Conservation (phyloP, 2,113 vertebrate genomes). For the Alexandromys fortis region DNA sequence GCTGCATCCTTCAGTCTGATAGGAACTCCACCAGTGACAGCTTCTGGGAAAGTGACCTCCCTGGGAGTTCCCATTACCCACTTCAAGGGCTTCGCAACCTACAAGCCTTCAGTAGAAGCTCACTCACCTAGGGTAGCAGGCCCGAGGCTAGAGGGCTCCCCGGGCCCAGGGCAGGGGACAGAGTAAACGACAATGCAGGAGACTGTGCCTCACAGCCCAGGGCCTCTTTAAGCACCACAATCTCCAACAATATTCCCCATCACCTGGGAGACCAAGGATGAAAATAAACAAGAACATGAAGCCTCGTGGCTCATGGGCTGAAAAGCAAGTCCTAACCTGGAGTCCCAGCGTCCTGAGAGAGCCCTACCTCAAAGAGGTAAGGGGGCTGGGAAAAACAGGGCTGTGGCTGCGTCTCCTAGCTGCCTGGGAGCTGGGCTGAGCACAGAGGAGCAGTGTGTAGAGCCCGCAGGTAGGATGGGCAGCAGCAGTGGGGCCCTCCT, state of each 20-base stretch:
- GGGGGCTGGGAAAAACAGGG: slow-evolving; percentile 26
- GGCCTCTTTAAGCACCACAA: slow-evolving; percentile 17
- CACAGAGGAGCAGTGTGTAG: not conserved
- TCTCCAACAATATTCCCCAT: slow-evolving; percentile 42
- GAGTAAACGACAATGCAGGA: not conserved
- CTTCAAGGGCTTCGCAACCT: slow-evolving; percentile 18
- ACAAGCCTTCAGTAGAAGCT: not conserved
- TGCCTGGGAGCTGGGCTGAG: not conserved
- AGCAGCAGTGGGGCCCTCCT: slow-evolving; percentile 35
- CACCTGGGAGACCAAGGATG: slow-evolving; percentile 63
- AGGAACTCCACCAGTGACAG: slow-evolving; percentile 59
- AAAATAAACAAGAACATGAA: slow-evolving; percentile 67
- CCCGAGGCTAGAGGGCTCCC: not conserved
- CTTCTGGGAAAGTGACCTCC: slow-evolving; percentile 66
- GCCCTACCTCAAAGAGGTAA: slow-evolving; percentile 10
- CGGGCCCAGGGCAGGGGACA: not conserved
- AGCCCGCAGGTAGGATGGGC: not conserved
- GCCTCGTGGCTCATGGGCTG: slow-evolving; percentile 63
- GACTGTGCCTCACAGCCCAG: not conserved
- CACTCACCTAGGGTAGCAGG: not conserved
- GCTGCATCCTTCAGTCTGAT: slow-evolving; percentile 69
- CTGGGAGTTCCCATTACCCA: slow-evolving; percentile 56
- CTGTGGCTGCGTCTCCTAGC: not conserved
- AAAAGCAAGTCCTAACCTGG: slow-evolving; percentile 75
- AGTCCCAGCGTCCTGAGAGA: slow-evolving; percentile 61